These are phyloP conservation scores for Prionailurus bengalensis DNA, from an alignment of 2,113 vertebrate genomes.

Conservation along the genomic window DNA sequence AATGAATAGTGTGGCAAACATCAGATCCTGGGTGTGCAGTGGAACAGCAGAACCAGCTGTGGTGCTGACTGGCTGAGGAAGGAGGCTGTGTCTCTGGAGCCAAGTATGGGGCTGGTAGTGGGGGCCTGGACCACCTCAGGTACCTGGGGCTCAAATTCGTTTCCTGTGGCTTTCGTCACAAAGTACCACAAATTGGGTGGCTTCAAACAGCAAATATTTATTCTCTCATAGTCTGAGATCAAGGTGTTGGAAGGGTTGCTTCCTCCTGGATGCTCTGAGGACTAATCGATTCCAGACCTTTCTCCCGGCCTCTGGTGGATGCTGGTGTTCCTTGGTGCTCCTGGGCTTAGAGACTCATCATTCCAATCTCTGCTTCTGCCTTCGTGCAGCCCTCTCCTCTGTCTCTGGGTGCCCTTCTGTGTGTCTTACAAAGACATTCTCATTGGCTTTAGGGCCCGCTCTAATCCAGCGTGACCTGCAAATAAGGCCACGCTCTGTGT, in stretches of 20 bases:
- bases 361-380: neutral
- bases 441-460: neutral
- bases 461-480: neutral
- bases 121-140: neutral
- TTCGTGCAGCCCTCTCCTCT: neutral
- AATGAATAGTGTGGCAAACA: neutral
- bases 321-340: neutral
- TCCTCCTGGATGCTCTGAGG: neutral
- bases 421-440: neutral
- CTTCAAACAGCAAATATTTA: neutral
- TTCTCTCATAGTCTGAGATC: neutral
- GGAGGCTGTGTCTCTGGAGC: too few species aligned
- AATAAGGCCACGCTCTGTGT: neutral
- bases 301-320: neutral
- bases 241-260: neutral
- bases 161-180: neutral
- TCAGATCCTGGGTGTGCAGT: neutral
- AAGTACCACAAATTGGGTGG: too few species aligned
- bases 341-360: fast-evolving
- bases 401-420: neutral
- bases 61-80: neutral
- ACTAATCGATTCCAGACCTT: too few species aligned
- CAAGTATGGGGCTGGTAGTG: neutral
- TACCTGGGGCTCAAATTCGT: neutral
- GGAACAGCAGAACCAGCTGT: neutral